Percentiles rank a stretch among this genome's conserved stretches.
phyloP scores from a whole-genome alignment of 1,140 invertebrate species.

The Cyclargus thomasi region DNA sequence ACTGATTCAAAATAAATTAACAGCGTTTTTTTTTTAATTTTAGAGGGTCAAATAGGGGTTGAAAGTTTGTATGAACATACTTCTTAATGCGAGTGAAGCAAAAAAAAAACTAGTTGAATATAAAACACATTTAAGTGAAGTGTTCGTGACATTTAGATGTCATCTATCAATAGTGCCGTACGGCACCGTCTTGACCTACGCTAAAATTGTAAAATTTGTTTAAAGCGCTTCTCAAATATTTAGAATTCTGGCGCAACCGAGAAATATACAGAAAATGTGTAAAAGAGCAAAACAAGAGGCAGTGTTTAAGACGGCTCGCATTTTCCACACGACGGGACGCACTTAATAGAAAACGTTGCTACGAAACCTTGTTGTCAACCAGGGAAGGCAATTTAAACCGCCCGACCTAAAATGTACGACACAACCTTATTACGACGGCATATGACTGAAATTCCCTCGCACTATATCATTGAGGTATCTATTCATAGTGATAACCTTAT shows the following conservation, averaged over 20 bases:
- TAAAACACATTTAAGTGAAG: no score
- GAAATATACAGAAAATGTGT: not conserved
- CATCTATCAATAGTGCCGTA: no score
- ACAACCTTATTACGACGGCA: slow-evolving; percentile 24
- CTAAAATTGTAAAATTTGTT: no score
- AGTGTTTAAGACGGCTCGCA: slow-evolving; percentile 19
- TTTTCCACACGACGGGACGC: slow-evolving; percentile 43
- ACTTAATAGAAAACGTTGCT: slow-evolving; percentile 50
- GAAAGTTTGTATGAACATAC: no score
- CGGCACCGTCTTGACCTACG: no score
- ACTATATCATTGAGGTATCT: slow-evolving; percentile 48
- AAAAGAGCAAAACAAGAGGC: slow-evolving; percentile 18
- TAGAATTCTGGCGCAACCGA: not conserved
- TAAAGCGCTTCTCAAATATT: no score
- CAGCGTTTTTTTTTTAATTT: no score
- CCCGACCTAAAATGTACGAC: slow-evolving; percentile 20
- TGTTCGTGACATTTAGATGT: no score
- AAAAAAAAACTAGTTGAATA: no score
- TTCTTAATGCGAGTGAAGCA: no score
- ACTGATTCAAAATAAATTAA: no score
- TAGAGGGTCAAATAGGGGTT: no score
- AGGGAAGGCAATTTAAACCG: slow-evolving; percentile 43
- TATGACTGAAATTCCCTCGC: slow-evolving; percentile 36
- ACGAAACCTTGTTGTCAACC: slow-evolving; percentile 40
- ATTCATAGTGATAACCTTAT: slow-evolving; percentile 68